Conservation (phyloP, 2,113 vertebrate genomes). For the Coreoperca whiteheadi region DNA sequence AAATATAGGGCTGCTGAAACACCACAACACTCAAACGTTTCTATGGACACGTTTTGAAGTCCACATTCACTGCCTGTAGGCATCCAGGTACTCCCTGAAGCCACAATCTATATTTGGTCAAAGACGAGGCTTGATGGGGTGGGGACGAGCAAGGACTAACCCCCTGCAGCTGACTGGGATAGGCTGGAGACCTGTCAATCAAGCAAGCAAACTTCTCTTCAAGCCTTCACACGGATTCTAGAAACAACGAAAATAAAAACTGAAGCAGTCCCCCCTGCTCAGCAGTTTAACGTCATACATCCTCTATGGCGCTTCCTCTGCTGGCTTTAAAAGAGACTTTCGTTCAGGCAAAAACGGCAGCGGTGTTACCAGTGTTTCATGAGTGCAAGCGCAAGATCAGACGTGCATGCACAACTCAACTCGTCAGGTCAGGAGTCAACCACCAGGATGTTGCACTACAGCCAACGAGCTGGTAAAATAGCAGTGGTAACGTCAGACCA, state of each 20-base stretch:
- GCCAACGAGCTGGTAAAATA: background rate
- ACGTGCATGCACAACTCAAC: background rate
- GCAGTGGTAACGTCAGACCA: background rate
- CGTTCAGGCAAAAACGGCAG: background rate
- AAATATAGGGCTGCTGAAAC: conserved; percentile 20
- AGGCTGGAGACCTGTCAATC: background rate
- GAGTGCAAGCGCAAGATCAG: background rate
- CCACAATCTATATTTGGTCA: background rate
- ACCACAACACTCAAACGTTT: background rate
- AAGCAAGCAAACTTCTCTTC: background rate
- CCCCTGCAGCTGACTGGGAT: background rate
- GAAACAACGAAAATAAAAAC: background rate
- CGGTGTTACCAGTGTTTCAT: no score
- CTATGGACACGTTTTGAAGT: background rate
- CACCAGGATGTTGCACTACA: background rate
- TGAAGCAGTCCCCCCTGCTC: background rate
- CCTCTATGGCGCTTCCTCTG: background rate
- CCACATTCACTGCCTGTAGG: background rate
- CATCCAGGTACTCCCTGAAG: background rate
- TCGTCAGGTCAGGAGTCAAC: background rate
- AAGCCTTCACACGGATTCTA: background rate
- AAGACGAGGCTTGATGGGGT: background rate
- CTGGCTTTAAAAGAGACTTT: background rate
- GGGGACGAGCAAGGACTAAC: background rate
- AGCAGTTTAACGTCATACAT: background rate